Base-by-base conservation (phyloP, 2,888 invertebrate species). In the Ectropis crepuscularia region DNA sequence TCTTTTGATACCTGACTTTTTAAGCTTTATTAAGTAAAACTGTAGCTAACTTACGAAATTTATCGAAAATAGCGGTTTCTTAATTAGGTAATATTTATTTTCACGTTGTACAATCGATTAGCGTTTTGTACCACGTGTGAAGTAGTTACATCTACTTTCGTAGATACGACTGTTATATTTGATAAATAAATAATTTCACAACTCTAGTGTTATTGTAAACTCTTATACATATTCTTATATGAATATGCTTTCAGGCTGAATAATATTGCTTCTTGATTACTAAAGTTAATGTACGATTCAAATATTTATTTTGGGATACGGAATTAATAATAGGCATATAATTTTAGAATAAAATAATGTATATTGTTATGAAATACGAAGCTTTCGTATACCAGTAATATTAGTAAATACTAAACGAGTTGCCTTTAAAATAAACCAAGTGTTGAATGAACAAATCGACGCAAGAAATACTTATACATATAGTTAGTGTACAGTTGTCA, bases 401-500 rank as follows among this genome's bases (percentile, higher is more conserved):
- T 79, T 80, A 83, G 74, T 77, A 83, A 84, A 75, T 75, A 83
- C 79, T 82, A 83, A 83, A 87, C 87, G 84, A 78, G 89, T 88
- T 91, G 90, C 91, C 89, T 90, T 91, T 86, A 88, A 83, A 80
- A 79, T 81, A 78, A 80, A 79, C 80, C 82, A 78, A 80, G 82
- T 77, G 77, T 83, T 85, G 57, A 63, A 57, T 76, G 9, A 78
- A 74, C 75, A 79, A 28, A 80, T 80, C 75, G 81, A 82, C 78
- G 85, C 85, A 86, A 84, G 82, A 83, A 51, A 41, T 41, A 51
- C 41, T 28, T 38, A 11, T 38, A 28, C 16, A 50, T 51, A 12
- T 39, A 75, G 76, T 80, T 78, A 75, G 65, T 55, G 50, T 65
- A 63, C 55, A 57, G 46, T 63, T 7, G 48, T 9, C 6, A 45